phyloP scores from a whole-genome alignment of 2,888 invertebrate species.

The Synanthedon myopaeformis region DNA sequence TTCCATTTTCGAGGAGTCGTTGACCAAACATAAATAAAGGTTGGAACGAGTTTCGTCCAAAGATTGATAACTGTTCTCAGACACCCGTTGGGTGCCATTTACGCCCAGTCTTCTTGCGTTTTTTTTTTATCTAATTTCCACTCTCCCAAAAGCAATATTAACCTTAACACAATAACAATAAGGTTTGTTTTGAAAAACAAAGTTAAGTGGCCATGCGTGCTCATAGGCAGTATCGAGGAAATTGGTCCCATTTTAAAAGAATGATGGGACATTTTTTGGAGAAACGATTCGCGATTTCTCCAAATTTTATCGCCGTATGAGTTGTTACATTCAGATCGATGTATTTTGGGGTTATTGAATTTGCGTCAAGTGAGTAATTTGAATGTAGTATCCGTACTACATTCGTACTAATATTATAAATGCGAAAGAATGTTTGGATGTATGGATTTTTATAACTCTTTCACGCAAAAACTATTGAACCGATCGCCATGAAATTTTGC shows the following conservation, averaged over 20 bases:
- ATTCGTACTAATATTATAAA: too few relatives aligned
- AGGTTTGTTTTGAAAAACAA: constrained; percentile 4
- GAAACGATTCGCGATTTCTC: constrained; percentile 43
- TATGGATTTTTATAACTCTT: too few relatives aligned
- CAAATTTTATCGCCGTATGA: constrained; percentile 16
- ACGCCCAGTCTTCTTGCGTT: constrained; percentile 35
- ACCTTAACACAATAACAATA: constrained; percentile 5
- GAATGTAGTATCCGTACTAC: too few relatives aligned
- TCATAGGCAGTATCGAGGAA: constrained; percentile 43
- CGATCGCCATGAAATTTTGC: too few relatives aligned
- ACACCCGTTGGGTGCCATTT: constrained; percentile 57
- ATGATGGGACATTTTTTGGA: constrained; percentile 47
- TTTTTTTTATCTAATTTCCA: constrained; percentile 26
- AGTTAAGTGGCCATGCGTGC: constrained; percentile 38
- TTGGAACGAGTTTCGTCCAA: constrained; percentile 48
- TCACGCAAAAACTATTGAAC: too few relatives aligned
- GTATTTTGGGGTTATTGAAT: not conserved
- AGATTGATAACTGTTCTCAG: constrained; percentile 57
- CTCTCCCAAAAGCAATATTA: constrained; percentile 9
- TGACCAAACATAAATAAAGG: constrained; percentile 59
- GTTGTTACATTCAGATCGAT: not conserved
- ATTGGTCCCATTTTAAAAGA: constrained; percentile 59
- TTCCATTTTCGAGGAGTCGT: constrained; percentile 49
- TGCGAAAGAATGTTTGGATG: too few relatives aligned
- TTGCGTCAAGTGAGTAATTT: not conserved